Evolutionary conservation across 2,888 invertebrate genomes (phyloP).

Genomic region (Diadromus collaris): DNA sequence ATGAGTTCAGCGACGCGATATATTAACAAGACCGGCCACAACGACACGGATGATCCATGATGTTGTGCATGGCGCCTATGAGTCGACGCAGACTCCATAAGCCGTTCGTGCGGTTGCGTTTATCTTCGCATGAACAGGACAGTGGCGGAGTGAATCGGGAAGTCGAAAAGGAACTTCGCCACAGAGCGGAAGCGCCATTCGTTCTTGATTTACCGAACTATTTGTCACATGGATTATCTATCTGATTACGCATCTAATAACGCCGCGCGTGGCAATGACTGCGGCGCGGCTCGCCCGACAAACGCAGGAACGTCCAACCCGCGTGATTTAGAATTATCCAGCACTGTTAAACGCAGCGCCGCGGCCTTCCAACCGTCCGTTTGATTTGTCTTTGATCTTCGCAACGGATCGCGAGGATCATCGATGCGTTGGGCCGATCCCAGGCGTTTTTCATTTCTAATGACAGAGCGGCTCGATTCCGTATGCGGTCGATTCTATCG

Average conservation of each 20-base stretch:
- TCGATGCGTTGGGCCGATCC: constrained; percentile 49
- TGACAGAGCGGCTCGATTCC: constrained; percentile 57
- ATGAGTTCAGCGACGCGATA: not conserved
- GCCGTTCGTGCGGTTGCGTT: constrained; percentile 53
- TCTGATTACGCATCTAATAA: constrained; percentile 48
- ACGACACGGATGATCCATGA: constrained; percentile 32
- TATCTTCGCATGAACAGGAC: constrained; percentile 53
- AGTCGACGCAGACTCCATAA: constrained; percentile 11
- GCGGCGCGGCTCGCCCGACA: constrained; percentile 56
- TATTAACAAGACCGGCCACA: constrained; percentile 4
- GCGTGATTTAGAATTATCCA: constrained; percentile 58
- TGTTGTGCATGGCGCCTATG: constrained; percentile 40
- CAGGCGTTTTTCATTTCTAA: constrained; percentile 61
- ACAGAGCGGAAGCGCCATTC: constrained; percentile 53
- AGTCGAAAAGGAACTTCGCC: constrained; percentile 53
- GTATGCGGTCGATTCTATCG: constrained; percentile 54
- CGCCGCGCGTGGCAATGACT: constrained; percentile 60
- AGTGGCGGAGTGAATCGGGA: constrained; percentile 61
- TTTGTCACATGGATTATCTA: constrained; percentile 54
- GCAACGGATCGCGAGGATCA: constrained; percentile 17
- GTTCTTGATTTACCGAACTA: constrained; percentile 54
- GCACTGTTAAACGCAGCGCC: not conserved
- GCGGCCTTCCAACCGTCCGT: constrained; percentile 38
- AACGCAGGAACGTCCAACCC: constrained; percentile 35
- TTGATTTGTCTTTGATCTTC: constrained; percentile 53